A percentile compares a stretch with the other conserved stretches of the same genome.
These are phyloP conservation scores for Macrostomum lignano DNA, from an alignment of 1,140 invertebrate species.

Conservation along the genomic window DNA sequence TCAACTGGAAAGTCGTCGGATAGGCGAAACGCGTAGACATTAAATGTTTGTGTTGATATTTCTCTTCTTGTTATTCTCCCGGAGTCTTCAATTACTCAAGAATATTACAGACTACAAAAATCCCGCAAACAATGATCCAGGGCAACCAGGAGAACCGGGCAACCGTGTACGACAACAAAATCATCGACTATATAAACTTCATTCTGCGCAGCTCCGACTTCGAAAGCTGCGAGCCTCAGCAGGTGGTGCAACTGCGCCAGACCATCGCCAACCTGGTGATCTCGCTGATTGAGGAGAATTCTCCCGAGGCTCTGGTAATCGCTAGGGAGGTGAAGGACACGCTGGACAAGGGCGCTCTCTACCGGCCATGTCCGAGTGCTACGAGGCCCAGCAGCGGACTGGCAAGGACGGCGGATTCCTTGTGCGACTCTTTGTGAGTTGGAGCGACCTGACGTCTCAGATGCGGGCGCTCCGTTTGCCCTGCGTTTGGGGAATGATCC, in stretches of 20 bases:
- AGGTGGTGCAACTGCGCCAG: conserved; percentile 16
- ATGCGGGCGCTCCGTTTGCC: too few relatives aligned
- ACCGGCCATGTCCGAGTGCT: conserved; percentile 18
- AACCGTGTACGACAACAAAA: conserved; percentile 21
- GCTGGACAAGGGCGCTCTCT: conserved; percentile 21
- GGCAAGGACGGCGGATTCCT: too few relatives aligned
- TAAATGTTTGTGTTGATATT: too few relatives aligned
- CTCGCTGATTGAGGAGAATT: conserved; percentile 21
- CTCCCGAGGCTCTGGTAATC: background rate
- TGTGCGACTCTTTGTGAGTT: too few relatives aligned
- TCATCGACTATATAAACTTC: conserved; percentile 23
- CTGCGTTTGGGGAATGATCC: too few relatives aligned
- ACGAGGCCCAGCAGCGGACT: conserved; percentile 19
- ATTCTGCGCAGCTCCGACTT: conserved; percentile 16
- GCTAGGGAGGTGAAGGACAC: conserved; percentile 23
- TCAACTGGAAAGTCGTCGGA: too few relatives aligned
- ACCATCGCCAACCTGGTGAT: conserved; percentile 17
- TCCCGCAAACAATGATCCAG: conserved; percentile 11
- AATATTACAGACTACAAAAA: too few relatives aligned
- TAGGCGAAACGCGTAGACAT: too few relatives aligned
- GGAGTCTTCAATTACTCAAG: too few relatives aligned
- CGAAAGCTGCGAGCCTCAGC: conserved; percentile 17
- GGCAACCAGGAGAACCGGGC: conserved; percentile 18
- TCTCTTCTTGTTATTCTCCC: too few relatives aligned
- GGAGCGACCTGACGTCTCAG: too few relatives aligned